Conservation (phyloP, 1,140 invertebrate species). For the Sycobia sp. region DNA sequence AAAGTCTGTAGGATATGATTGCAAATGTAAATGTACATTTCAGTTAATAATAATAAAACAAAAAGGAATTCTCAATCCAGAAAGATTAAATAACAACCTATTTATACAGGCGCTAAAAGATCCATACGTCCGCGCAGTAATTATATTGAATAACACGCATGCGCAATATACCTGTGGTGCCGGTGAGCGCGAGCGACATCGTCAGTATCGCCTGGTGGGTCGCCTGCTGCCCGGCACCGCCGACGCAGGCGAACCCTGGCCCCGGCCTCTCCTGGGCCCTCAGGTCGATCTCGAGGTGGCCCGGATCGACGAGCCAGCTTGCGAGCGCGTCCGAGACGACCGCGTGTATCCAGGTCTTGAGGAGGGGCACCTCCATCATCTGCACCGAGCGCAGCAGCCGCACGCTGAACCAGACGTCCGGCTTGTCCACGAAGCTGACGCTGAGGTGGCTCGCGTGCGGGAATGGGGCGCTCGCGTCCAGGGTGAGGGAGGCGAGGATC, state of each 20-base stretch:
- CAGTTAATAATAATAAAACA: too few relatives aligned
- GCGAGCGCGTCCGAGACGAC: conserved; percentile 65
- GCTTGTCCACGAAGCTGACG: conserved; percentile 63
- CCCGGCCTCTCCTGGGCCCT: conserved; percentile 57
- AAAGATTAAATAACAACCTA: too few relatives aligned
- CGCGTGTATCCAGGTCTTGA: conserved; percentile 67
- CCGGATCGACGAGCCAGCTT: conserved; percentile 65
- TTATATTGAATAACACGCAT: too few relatives aligned
- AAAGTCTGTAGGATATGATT: too few relatives aligned
- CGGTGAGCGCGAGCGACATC: conserved; percentile 49
- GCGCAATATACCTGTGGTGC: too few relatives aligned
- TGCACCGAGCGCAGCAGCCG: conserved; percentile 60
- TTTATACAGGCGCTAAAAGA: too few relatives aligned
- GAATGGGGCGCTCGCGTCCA: conserved; percentile 63
- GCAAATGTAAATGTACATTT: too few relatives aligned
- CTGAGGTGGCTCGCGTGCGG: conserved; percentile 63
- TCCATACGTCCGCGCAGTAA: too few relatives aligned
- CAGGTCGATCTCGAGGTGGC: conserved; percentile 61
- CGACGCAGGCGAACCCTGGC: conserved; percentile 45
- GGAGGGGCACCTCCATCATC: conserved; percentile 65
- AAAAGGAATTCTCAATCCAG: too few relatives aligned
- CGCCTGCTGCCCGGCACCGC: conserved; percentile 39
- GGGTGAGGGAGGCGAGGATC: conserved; percentile 57
- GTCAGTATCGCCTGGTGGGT: conserved; percentile 63
- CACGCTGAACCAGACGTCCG: conserved; percentile 66